phyloP scores from a whole-genome alignment of 2,113 vertebrate genomes.

The Scalopus aquaticus region DNA sequence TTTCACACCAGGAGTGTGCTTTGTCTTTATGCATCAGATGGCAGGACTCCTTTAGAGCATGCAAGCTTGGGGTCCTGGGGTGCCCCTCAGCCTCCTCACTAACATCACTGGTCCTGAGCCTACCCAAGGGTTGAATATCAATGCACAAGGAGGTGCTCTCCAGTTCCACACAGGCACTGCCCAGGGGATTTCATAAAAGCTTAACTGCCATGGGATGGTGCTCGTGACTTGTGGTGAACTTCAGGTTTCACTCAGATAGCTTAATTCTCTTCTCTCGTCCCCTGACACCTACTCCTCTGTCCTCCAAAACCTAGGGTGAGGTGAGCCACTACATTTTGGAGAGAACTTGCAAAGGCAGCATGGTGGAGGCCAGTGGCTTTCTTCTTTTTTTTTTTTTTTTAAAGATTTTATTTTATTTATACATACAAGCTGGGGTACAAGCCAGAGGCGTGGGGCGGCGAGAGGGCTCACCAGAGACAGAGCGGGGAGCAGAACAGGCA shows the following conservation, averaged over 20 bases:
- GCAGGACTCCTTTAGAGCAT: too few relatives aligned
- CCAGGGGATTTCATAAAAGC: not conserved
- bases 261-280: not conserved
- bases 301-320: not conserved
- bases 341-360: not conserved
- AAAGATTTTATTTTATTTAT: too few relatives aligned
- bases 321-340: not conserved
- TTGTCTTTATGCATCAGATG: too few relatives aligned
- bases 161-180: not conserved
- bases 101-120: not conserved
- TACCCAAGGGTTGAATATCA: not conserved
- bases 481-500: too few relatives aligned
- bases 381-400: too few relatives aligned
- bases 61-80: too few relatives aligned
- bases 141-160: not conserved
- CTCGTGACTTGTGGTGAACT: not conserved
- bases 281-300: not conserved
- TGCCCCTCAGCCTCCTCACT: too few relatives aligned
- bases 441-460: too few relatives aligned
- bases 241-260: not conserved
- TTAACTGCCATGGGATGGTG: not conserved
- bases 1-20: too few relatives aligned
- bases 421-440: too few relatives aligned
- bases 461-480: too few relatives aligned
- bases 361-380: not conserved